Base-by-base conservation (phyloP, 2,888 invertebrate species). In the Dasysyrphus tricinctus region DNA sequence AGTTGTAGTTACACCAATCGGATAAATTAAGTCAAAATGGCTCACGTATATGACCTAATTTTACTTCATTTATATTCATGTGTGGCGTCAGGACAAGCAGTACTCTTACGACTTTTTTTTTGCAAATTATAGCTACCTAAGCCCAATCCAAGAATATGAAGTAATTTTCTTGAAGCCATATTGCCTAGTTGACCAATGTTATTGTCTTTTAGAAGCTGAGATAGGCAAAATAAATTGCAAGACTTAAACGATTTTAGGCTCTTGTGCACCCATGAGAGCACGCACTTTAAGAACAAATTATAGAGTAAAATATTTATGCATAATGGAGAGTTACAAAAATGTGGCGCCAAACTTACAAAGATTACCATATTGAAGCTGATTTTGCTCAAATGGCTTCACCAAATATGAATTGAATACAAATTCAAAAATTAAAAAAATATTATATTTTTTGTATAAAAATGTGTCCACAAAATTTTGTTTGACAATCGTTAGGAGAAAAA, bases 11-110 rank as follows among this genome's bases (percentile, higher is more conserved):
- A 61, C 79, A 80, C 75, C 83, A 80, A 84, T 80, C 57, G 70
- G 42, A 70, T 19, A 69, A 57, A 83, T 84, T 80, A 75, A 75
- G 49, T 70, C 79, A 80, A 24, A 24, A 83, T 80, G 70, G 74
- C 70, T 75, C 83, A 80, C 83, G 80, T 80, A 75, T 79, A 70
- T 84, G 83, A 84, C 83, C 83, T 57, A 80, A 80, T 80, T 84
- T 59, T n/a, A 2, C 37, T 65, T 84, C 80, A 80, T 84, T 80
- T 80, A 69, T 84, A 84, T 84, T 84, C 83, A 84, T 80, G 57
- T 65, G 56, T 42, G 57, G 79, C 61, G 54, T 11, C 16, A 79
- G 47, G 24, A 24, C 67, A 69, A 63, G 42, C 32, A 56, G 59
- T 61, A 61, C 61, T n/a, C n/a, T 61, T 42, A 42, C 3, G 1